A percentile compares a stretch with the other conserved stretches of the same genome.
Conservation (phyloP, 2,113 vertebrate genomes). For the Sporophila hypoxantha region DNA sequence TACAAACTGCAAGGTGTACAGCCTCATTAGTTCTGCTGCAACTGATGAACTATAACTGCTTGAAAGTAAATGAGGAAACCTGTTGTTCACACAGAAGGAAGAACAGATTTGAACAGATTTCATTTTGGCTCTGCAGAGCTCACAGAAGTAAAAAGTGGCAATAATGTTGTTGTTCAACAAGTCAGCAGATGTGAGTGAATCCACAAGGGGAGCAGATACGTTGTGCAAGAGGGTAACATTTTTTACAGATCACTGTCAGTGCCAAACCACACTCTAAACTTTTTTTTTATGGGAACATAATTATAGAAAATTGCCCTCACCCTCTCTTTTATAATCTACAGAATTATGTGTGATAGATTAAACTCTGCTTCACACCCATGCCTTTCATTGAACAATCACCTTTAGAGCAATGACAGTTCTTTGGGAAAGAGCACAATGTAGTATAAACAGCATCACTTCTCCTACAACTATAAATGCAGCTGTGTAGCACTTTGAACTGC, state of each 20-base stretch:
- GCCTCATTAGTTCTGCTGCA: neutral
- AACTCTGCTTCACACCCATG: neutral
- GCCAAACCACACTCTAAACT: neutral
- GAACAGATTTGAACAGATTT: neutral
- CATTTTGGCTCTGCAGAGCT: neutral
- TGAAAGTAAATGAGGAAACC: neutral
- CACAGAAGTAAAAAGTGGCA: neutral
- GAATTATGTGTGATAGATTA: neutral
- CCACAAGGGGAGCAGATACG: neutral
- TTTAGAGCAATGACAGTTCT: neutral
- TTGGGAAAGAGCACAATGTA: neutral
- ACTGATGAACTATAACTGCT: neutral
- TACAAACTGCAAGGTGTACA: neutral
- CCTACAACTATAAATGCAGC: neutral
- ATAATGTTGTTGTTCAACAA: slow-evolving; percentile 20
- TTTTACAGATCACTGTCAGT: neutral
- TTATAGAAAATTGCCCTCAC: neutral
- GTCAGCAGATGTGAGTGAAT: slow-evolving; percentile 10
- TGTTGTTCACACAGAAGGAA: neutral
- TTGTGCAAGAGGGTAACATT: slow-evolving; percentile 4
- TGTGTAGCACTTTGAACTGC: neutral
- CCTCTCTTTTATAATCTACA: neutral
- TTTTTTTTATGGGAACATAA: neutral
- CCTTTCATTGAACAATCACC: neutral
- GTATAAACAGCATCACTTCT: neutral